Evolutionary conservation across 2,797 vertebrate genomes (phyloP).

Genomic region (Sebastes ruberrimus): DNA sequence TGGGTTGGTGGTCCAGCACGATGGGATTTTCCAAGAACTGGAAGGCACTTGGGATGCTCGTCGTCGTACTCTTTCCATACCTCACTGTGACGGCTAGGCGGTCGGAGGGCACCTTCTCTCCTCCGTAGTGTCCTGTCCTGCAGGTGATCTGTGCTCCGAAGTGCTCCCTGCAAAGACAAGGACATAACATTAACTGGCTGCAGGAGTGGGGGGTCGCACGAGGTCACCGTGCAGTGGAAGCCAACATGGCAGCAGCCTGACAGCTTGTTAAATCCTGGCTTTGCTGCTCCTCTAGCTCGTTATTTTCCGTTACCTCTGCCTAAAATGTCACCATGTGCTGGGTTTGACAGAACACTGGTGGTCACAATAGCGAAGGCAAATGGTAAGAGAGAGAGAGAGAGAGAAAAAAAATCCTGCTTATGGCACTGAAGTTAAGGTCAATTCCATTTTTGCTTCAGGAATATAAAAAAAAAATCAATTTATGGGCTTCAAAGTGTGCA

Average conservation of each 20-base stretch:
- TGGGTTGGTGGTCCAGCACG: conserved; percentile 70
- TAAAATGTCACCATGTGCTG: conserved; percentile 55
- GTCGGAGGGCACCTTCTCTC: conserved; percentile 74
- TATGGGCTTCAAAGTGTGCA: conserved; percentile 46
- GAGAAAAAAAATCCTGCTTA: conserved; percentile 3
- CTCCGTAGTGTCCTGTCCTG: conserved; percentile 74
- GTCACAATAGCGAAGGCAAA: conserved; percentile 31
- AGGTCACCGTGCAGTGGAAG: conserved; percentile 49
- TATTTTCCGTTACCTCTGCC: conserved; percentile 57
- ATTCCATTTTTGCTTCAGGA: conserved; percentile 48
- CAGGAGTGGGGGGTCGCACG: conserved; percentile 23
- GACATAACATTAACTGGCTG: conserved; percentile 30
- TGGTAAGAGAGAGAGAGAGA: neutral
- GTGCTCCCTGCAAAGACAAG: conserved; percentile 72
- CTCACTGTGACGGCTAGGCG: conserved; percentile 60
- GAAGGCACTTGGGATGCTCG: conserved; percentile 60
- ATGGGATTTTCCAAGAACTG: conserved; percentile 80
- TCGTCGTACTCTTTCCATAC: conserved; percentile 77
- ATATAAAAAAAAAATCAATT: conserved; percentile 45
- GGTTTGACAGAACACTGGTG: conserved; percentile 47
- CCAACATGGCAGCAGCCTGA: conserved; percentile 61
- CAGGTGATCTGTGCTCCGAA: conserved; percentile 79
- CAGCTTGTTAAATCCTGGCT: conserved; percentile 67
- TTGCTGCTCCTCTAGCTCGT: conserved; percentile 53
- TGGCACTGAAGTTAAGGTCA: conserved; percentile 53